Base-by-base conservation (phyloP, 2,888 invertebrate species). In the Cephus runcator region DNA sequence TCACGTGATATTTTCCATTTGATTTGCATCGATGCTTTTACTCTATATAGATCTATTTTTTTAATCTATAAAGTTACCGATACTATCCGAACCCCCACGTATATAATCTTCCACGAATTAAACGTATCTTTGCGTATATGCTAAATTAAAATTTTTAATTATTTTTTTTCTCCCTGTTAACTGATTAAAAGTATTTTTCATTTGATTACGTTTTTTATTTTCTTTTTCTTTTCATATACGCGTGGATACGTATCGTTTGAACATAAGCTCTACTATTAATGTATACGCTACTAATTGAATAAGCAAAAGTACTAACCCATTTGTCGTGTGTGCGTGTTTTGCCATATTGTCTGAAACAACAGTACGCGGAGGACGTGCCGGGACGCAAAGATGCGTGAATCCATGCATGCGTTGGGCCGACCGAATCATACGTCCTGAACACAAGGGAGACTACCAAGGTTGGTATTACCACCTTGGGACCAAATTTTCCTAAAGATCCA, bases 331-430 rank as follows among this genome's bases (percentile, higher is more conserved):
- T 35, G 23, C 73, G 34, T 40, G 34, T 15, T 15, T 75, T 68
- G 75, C 35, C 56, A 23, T 56, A 34, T 69, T 76, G 30, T 30
- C n/a, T 33, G 74, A 69, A 69, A 73, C 73, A 75, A 79, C 77
- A 90, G 90, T 89, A 81, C 88, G 89, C 74, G 88, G 88, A 79
- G 90, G 90, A 85, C 88, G 89, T 73, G 87, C 86, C 76, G 85
- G 87, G 78, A 77, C 83, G 75, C 88, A 88, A 81, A 88, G 88
- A 84, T 87, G 87, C 84, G 86, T 85, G 76, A 89, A 90, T 83
- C 89, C 89, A 77, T 90, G 90, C 83, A 89, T 90, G 90, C 89
- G 90, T 82, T 91, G 90, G 90, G 90, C 90, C 76, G 89, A 89
- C 79, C 87, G 89, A 85, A 90, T 90, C 82, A 90, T 90, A 81